Evolutionary conservation across 2,113 vertebrate species (phyloP).

Genomic region (Pterophyllum scalare): DNA sequence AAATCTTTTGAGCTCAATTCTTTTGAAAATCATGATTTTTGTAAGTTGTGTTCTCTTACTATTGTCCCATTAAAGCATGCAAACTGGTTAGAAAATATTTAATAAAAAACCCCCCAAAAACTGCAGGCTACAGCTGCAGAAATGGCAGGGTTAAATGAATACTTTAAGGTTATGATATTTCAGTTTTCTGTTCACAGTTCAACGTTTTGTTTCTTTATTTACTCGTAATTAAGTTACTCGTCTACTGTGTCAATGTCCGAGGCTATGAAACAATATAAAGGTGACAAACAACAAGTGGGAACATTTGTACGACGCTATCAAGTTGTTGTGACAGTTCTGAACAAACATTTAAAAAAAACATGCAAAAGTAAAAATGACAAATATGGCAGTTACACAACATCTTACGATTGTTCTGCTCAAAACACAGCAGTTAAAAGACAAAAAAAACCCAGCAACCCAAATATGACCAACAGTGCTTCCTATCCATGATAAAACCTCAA

Average conservation of each 20-base stretch:
- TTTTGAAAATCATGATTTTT: slow-evolving; percentile 23
- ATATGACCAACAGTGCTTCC: slow-evolving; percentile 81
- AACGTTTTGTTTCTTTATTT: slow-evolving; percentile 3
- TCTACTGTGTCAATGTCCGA: slow-evolving; percentile 16
- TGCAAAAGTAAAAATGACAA: slow-evolving; percentile 66
- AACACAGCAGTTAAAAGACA: slow-evolving; percentile 65
- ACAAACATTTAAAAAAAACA: slow-evolving; percentile 76
- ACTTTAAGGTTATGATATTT: slow-evolving; percentile 45
- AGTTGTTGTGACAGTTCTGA: slow-evolving; percentile 63
- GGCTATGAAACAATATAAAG: slow-evolving; percentile 24
- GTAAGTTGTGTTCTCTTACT: background rate
- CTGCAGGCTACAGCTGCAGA: slow-evolving; percentile 28
- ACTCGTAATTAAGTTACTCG: slow-evolving; percentile 8
- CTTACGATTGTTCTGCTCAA: slow-evolving; percentile 55
- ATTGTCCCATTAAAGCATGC: slow-evolving; percentile 58
- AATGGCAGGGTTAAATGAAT: slow-evolving; percentile 36
- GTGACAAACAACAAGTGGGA: slow-evolving; percentile 26
- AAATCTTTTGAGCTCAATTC: slow-evolving; percentile 28
- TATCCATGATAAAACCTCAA: slow-evolving; percentile 70
- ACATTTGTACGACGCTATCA: slow-evolving; percentile 38
- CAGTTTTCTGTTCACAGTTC: slow-evolving; percentile 25
- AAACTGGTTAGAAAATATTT: slow-evolving; percentile 32
- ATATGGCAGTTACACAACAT: slow-evolving; percentile 79
- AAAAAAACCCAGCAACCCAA: slow-evolving; percentile 64
- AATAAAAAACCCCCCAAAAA: background rate